Evolutionary conservation across 2,113 vertebrate species (phyloP).

Genomic region (Zosterops pallidus): DNA sequence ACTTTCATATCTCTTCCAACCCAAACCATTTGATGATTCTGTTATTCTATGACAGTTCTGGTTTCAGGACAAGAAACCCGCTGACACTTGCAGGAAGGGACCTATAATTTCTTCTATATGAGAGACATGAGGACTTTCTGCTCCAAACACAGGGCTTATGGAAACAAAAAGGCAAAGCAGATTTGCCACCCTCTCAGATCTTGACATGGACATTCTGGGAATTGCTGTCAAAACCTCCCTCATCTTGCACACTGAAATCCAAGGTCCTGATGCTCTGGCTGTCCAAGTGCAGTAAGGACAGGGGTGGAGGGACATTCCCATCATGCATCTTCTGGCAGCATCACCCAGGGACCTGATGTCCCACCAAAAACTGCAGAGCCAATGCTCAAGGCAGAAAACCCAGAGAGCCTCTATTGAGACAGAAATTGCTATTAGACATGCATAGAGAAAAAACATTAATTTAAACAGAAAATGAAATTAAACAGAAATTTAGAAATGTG

Average conservation of each 20-base stretch:
- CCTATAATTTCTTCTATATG: background rate
- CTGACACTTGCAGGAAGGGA: background rate
- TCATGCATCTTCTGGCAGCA: background rate
- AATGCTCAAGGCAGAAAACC: background rate
- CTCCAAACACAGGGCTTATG: background rate
- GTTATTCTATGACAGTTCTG: background rate
- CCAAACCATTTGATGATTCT: background rate
- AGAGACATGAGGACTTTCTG: background rate
- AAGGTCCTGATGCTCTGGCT: background rate
- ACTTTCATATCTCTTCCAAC: background rate
- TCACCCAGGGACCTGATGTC: background rate
- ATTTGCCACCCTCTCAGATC: background rate
- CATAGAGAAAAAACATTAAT: background rate
- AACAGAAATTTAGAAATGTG: slow-evolving; percentile 14
- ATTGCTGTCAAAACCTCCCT: background rate
- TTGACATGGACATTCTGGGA: accelerated
- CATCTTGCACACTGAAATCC: background rate
- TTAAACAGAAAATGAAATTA: slow-evolving; percentile 45
- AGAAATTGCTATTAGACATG: background rate
- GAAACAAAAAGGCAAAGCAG: background rate
- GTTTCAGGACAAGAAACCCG: background rate
- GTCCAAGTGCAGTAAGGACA: background rate
- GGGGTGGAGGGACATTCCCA: background rate
- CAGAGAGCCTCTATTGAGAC: background rate
- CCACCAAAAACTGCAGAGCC: background rate